These are phyloP conservation scores for Hybognathus amarus DNA, from an alignment of 2,797 vertebrate species.

Conservation along the genomic window DNA sequence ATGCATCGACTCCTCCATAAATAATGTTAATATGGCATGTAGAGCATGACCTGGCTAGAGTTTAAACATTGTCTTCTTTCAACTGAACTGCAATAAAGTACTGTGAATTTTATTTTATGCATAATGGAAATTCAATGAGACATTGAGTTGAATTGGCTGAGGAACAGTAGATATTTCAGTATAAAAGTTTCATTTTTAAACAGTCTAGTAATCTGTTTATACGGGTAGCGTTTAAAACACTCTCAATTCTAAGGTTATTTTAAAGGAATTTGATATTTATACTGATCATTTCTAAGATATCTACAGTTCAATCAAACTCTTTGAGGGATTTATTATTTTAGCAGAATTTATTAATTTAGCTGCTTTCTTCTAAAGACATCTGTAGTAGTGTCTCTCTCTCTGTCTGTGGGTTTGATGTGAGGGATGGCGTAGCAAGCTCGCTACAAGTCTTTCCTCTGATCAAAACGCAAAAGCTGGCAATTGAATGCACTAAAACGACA, in stretches of 20 bases:
- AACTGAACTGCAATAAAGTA: background rate
- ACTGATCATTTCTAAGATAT: background rate
- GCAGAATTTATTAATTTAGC: conserved; percentile 6
- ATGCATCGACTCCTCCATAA: conserved; percentile 23
- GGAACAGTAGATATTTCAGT: background rate
- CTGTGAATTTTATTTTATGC: conserved; percentile 45
- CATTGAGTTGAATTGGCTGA: conserved; percentile 62
- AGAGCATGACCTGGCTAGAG: conserved; percentile 11
- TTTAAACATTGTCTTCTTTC: conserved; percentile 4
- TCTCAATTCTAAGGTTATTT: background rate
- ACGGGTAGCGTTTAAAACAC: background rate
- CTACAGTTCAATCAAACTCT: conserved; percentile 6
- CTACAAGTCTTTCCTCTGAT: background rate
- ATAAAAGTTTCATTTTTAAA: background rate
- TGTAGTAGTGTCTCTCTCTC: conserved; percentile 2
- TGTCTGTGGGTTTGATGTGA: conserved; percentile 16
- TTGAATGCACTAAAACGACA: conserved; percentile 15
- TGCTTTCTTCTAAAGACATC: conserved; percentile 13
- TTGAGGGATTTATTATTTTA: conserved; percentile 24
- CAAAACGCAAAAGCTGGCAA: background rate
- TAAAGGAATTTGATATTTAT: background rate
- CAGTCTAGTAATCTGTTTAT: background rate
- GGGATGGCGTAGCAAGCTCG: background rate
- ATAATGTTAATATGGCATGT: conserved; percentile 26
- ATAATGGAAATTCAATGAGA: conserved; percentile 67